Evolutionary conservation across 2,113 vertebrate genomes (phyloP).

Genomic region (Sylvia atricapilla): DNA sequence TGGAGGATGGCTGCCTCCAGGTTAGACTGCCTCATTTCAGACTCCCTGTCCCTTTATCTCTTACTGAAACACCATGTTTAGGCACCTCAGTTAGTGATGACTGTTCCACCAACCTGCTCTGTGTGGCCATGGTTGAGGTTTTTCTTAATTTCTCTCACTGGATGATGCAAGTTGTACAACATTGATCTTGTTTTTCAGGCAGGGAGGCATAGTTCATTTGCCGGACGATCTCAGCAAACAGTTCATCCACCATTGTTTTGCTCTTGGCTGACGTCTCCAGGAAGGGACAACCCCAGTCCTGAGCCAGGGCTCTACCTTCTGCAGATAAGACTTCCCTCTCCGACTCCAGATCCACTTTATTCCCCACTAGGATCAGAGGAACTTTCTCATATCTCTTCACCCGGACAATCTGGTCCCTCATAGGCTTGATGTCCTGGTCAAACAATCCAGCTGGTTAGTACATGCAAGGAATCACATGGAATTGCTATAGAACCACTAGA

Average conservation of each 20-base stretch:
- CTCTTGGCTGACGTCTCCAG: slow-evolving; percentile 99
- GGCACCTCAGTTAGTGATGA: background rate
- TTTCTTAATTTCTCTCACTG: slow-evolving; percentile 85
- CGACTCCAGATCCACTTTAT: slow-evolving; percentile 97
- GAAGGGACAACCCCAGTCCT: slow-evolving; percentile 99
- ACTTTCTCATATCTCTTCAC: slow-evolving; percentile 99
- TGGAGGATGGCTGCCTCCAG: background rate
- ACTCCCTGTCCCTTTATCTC: background rate
- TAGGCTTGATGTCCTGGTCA: slow-evolving; percentile 94
- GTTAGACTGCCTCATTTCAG: background rate
- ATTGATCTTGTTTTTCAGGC: slow-evolving; percentile 97
- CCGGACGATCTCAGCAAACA: slow-evolving; percentile 98
- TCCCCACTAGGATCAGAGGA: slow-evolving; percentile 95
- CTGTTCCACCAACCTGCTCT: slow-evolving; percentile 78
- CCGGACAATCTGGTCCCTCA: slow-evolving; percentile 98
- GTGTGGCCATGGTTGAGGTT: slow-evolving; percentile 75
- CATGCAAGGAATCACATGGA: background rate
- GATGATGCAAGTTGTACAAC: slow-evolving; percentile 96
- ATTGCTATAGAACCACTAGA: background rate
- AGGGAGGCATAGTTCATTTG: slow-evolving; percentile 99
- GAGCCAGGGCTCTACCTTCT: slow-evolving; percentile 93
- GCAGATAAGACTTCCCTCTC: slow-evolving; percentile 93
- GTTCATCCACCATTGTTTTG: slow-evolving; percentile 99
- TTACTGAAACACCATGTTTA: background rate
- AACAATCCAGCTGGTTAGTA: slow-evolving; percentile 42